Evolutionary conservation across 2,113 vertebrate genomes (phyloP).

Genomic region (Astur gentilis): DNA sequence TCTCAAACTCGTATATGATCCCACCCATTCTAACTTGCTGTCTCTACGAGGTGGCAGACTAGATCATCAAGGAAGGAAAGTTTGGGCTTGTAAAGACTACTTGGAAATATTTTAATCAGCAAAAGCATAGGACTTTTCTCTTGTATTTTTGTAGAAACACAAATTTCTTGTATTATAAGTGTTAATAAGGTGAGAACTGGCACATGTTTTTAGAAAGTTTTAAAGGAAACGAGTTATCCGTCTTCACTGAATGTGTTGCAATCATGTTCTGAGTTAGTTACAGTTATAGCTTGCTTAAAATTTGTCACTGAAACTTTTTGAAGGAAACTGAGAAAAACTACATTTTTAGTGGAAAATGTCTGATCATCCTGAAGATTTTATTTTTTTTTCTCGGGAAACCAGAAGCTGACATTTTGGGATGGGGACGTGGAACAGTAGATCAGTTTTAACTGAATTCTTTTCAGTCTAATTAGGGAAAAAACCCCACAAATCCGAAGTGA

Average conservation of each 20-base stretch:
- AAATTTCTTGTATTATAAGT: not conserved
- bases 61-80: not conserved
- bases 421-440: not conserved
- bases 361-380: not conserved
- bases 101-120: not conserved
- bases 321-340: not conserved
- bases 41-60: not conserved
- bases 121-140: not conserved
- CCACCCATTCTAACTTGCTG: not conserved
- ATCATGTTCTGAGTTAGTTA: not conserved
- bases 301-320: not conserved
- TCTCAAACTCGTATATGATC: constrained; percentile 6
- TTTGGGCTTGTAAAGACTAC: not conserved
- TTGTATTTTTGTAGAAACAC: not conserved
- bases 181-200: not conserved
- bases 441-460: not conserved
- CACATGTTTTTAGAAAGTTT: not conserved
- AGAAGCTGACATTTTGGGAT: not conserved
- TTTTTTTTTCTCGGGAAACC: not conserved
- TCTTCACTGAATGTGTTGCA: not conserved
- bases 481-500: fast-evolving
- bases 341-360: not conserved
- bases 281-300: not conserved
- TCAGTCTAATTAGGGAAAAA: not conserved
- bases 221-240: not conserved